Conservation (phyloP, 2,888 invertebrate genomes). For the Camponotus fellah region DNA sequence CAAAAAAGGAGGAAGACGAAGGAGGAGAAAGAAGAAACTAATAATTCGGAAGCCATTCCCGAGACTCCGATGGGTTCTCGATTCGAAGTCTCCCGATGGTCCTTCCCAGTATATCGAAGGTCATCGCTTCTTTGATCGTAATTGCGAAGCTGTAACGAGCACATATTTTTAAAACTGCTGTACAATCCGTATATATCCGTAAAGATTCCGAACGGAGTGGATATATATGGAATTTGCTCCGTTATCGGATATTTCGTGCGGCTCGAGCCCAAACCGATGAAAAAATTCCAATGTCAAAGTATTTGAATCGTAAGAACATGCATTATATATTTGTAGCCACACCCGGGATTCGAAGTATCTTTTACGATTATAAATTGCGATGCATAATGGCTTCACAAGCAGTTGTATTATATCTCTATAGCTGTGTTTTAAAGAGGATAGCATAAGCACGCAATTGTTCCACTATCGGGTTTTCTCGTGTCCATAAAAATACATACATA, state of each 20-base stretch:
- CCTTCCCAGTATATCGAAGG: slow-evolving; percentile 19
- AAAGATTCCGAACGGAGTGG: neutral
- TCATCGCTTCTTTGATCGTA: slow-evolving; percentile 30
- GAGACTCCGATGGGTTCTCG: slow-evolving; percentile 38
- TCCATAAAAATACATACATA: neutral
- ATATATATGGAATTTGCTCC: neutral
- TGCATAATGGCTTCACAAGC: neutral
- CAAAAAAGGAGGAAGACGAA: slow-evolving; percentile 10
- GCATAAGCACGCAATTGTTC: neutral
- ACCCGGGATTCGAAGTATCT: neutral
- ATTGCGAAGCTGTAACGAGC: neutral
- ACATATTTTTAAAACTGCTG: slow-evolving; percentile 14
- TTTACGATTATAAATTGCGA: slow-evolving; percentile 12
- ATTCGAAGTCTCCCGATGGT: slow-evolving; percentile 39
- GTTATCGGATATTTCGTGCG: neutral
- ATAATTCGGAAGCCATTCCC: slow-evolving; percentile 55
- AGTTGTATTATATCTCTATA: slow-evolving; percentile 4
- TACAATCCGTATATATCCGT: neutral
- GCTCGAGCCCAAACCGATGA: neutral
- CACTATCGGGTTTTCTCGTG: neutral
- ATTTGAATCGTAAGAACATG: slow-evolving; percentile 22
- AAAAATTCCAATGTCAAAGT: slow-evolving; percentile 1
- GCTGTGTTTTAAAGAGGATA: neutral
- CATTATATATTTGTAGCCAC: neutral
- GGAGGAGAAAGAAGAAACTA: slow-evolving; percentile 41